Evolutionary conservation across 2,113 vertebrate species (phyloP).

Genomic region (Paraplagusia blochii): DNA sequence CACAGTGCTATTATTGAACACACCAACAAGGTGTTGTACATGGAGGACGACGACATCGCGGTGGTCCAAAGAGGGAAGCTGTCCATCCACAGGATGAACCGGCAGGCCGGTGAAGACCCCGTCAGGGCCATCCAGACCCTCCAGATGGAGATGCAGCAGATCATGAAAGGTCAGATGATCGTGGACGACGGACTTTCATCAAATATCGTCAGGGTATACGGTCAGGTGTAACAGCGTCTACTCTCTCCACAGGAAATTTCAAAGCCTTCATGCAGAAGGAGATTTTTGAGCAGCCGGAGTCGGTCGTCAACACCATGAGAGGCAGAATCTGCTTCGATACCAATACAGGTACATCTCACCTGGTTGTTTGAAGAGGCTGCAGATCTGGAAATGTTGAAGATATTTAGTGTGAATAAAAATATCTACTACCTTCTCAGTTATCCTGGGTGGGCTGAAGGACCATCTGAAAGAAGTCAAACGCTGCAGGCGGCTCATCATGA

Average conservation of each 20-base stretch:
- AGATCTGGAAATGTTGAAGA: no score
- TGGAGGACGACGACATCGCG: constrained; percentile 92
- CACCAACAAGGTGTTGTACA: constrained; percentile 93
- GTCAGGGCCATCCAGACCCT: constrained; percentile 91
- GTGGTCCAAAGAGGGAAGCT: constrained; percentile 86
- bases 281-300: constrained; percentile 96
- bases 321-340: constrained; percentile 91
- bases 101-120: constrained; percentile 83
- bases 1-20: constrained; percentile 92
- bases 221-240: neutral
- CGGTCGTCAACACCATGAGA: constrained; percentile 94
- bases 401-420: no score
- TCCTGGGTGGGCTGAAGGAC: constrained; percentile 90
- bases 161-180: constrained; percentile 88
- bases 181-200: neutral
- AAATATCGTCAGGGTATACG: no score
- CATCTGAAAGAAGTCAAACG: constrained; percentile 94
- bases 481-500: constrained; percentile 89
- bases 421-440: constrained; percentile 71
- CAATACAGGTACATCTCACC: constrained; percentile 80
- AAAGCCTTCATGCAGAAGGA: constrained; percentile 98
- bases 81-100: constrained; percentile 87
- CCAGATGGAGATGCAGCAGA: constrained; percentile 95
- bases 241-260: constrained; percentile 82
- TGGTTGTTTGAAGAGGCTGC: no score